These are phyloP conservation scores for Lineus longissimus DNA, from an alignment of 1,140 invertebrate species.

Conservation along the genomic window DNA sequence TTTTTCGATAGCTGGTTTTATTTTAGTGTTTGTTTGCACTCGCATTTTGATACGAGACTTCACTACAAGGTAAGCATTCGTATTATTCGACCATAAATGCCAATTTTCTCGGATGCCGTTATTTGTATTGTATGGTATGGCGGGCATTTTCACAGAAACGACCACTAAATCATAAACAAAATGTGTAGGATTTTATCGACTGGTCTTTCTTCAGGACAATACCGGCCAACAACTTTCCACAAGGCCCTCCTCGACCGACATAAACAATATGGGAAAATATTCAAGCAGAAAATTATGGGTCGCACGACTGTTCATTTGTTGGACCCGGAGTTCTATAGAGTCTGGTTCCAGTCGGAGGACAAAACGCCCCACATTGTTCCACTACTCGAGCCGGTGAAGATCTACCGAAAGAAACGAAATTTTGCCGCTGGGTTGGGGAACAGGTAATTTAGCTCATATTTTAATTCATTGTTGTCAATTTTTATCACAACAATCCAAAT, in stretches of 20 bases:
- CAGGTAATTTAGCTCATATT: slow-evolving; percentile 52
- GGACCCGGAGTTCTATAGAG: slow-evolving; percentile 54
- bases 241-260: slow-evolving; percentile 34
- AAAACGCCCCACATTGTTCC: slow-evolving; percentile 56
- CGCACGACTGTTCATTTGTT: slow-evolving; percentile 53
- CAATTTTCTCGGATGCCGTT: too few relatives aligned
- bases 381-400: slow-evolving; percentile 55
- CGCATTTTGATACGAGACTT: too few relatives aligned
- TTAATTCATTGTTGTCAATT: too few relatives aligned
- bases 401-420: slow-evolving; percentile 55
- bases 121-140: too few relatives aligned
- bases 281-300: slow-evolving; percentile 45
- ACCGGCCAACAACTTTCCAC: slow-evolving; percentile 29
- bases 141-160: too few relatives aligned
- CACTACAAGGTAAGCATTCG: too few relatives aligned
- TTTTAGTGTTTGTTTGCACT: too few relatives aligned
- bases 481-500: not conserved
- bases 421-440: slow-evolving; percentile 61
- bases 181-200: too few relatives aligned
- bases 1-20: too few relatives aligned
- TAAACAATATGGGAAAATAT: slow-evolving; percentile 45
- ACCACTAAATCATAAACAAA: too few relatives aligned
- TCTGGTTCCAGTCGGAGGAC: slow-evolving; percentile 53
- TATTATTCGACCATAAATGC: too few relatives aligned
- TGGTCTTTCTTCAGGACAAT: slow-evolving; percentile 26